Base-by-base conservation (phyloP, 2,888 invertebrate species). In the Xestia sexstrigata region DNA sequence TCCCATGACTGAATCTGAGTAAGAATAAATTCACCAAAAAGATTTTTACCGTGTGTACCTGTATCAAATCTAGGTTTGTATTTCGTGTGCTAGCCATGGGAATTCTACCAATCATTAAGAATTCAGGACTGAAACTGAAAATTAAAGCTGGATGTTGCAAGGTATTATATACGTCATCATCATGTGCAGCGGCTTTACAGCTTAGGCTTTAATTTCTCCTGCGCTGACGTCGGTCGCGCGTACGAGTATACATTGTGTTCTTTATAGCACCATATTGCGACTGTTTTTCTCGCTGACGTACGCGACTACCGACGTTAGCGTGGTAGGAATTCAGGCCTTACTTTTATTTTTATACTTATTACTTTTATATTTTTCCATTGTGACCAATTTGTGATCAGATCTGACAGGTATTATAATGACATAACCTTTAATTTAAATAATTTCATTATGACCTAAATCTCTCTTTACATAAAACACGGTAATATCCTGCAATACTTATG, bases 401-500 rank as follows among this genome's bases (percentile, higher is more conserved):
- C 42, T 42, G 42, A 42, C 13, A 9, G 5, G 39, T 30, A 15
- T 20, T 11, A 2, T 62, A 49, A 30, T 35, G 17, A 8, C 26
- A 26, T 30, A 3, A 55, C 39, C 0, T 42, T 39, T 30, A 45
- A 45, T 55, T 76, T 66, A 11, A 2, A 62, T 49, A 62, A 70
- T 70, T 45, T 39, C 3, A 1, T 23, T 23, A 11, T 45, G 13
- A 17, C n/a, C 23, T 35, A 3, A 35, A 45, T 47, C 26, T 13
- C 17, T n/a, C 26, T 8, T 26, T 15, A n/a, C 11, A 67, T n/a
- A 76, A 49, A 52, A 74, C 17, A 30, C 30, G n/a, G 13, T 17
- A 65, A 65, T n/a, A 47, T 17, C 65, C 65, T 52, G 11, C 30
- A 47, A 70, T 70, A 70, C 42, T 67, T 84, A 70, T 55, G 84